Evolutionary conservation across 2,797 vertebrate genomes (phyloP).

Genomic region (Helarctos malayanus): DNA sequence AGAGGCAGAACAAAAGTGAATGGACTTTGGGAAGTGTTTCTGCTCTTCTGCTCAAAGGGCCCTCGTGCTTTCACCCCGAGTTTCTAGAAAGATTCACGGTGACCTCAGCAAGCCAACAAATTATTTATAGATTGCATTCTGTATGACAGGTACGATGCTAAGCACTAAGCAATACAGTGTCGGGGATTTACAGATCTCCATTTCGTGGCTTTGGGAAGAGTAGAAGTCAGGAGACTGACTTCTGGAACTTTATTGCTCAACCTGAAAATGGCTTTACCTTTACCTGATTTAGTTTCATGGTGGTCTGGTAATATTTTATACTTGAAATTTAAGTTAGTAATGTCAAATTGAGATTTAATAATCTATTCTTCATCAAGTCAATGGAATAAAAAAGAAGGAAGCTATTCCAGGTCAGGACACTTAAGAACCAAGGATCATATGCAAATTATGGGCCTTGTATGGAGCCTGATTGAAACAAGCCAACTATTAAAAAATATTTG

Average conservation of each 20-base stretch:
- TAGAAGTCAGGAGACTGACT: slow-evolving; percentile 12
- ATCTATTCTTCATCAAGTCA: slow-evolving; percentile 12
- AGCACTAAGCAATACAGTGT: slow-evolving; percentile 8
- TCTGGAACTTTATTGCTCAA: slow-evolving; percentile 62
- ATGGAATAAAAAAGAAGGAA: background rate
- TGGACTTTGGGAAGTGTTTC: slow-evolving; percentile 32
- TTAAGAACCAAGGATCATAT: slow-evolving; percentile 35
- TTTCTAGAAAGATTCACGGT: slow-evolving; percentile 50
- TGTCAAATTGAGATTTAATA: slow-evolving; percentile 40
- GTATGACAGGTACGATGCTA: background rate
- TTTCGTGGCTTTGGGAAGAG: slow-evolving; percentile 53
- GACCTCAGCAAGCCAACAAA: background rate
- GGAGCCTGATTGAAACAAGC: slow-evolving; percentile 14
- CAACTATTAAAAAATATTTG: slow-evolving; percentile 32
- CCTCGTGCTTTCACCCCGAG: background rate
- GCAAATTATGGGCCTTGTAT: slow-evolving; percentile 1
- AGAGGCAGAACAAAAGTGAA: background rate
- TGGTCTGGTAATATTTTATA: slow-evolving; percentile 16
- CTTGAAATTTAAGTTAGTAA: slow-evolving; percentile 59
- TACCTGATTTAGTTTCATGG: slow-evolving; percentile 27
- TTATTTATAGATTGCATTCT: slow-evolving; percentile 28
- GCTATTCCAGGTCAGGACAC: slow-evolving; percentile 5
- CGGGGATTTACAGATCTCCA: background rate
- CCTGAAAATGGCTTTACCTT: slow-evolving; percentile 31
- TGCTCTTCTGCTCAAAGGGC: background rate